Conservation (phyloP, 2,797 vertebrate genomes). For the Leptatherina wallacei region DNA sequence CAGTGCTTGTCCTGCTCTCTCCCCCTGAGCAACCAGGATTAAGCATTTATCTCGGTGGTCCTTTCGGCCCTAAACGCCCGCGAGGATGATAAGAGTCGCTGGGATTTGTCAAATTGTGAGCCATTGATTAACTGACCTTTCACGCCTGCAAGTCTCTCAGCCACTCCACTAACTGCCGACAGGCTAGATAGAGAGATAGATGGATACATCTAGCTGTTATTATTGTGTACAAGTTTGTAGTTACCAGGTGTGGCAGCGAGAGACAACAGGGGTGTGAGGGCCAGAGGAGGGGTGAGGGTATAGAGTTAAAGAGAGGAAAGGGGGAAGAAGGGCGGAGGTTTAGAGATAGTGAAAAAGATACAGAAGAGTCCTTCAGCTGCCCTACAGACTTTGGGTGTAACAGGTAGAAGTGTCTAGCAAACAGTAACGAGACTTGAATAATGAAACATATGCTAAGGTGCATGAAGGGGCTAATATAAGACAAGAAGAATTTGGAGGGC, state of each 20-base stretch:
- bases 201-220: slow-evolving; percentile 82
- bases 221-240: slow-evolving; percentile 85
- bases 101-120: slow-evolving; percentile 88
- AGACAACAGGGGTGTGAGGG: slow-evolving; percentile 56
- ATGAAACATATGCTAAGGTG: slow-evolving; percentile 62
- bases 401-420: slow-evolving; percentile 58
- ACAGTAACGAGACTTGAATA: slow-evolving; percentile 55
- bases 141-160: slow-evolving; percentile 82
- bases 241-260: slow-evolving; percentile 78
- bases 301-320: not conserved
- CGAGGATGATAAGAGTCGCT: slow-evolving; percentile 85
- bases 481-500: slow-evolving; percentile 58
- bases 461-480: slow-evolving; percentile 56
- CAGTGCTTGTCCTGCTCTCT: slow-evolving; percentile 37
- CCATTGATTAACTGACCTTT: slow-evolving; percentile 90
- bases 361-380: slow-evolving; percentile 64
- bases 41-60: slow-evolving; percentile 84
- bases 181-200: slow-evolving; percentile 85
- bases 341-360: slow-evolving; percentile 47
- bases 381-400: slow-evolving; percentile 51
- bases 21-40: slow-evolving; percentile 74
- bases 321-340: slow-evolving; percentile 15
- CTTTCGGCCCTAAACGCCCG: slow-evolving; percentile 80
- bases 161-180: slow-evolving; percentile 82
- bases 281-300: slow-evolving; percentile 23